These are phyloP conservation scores for Leptocoma aspasia DNA, from an alignment of 2,113 vertebrate genomes.

Conservation along the genomic window DNA sequence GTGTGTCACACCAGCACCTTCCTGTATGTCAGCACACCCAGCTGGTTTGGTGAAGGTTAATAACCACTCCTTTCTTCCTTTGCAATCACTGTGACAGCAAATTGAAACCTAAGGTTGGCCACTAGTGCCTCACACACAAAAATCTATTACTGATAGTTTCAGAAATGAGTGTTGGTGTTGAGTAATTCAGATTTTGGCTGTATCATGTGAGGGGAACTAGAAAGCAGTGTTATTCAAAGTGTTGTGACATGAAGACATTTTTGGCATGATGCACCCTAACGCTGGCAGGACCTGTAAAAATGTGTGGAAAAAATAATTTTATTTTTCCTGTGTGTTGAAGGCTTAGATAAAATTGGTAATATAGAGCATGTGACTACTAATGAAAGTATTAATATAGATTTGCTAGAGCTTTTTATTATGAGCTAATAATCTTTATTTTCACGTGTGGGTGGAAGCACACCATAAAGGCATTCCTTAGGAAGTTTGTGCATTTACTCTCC, in stretches of 20 bases:
- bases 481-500: neutral
- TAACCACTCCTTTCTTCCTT: neutral
- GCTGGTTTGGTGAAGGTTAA: neutral
- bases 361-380: neutral
- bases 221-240: neutral
- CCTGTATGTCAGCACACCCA: neutral
- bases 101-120: neutral
- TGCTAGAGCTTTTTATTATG: neutral
- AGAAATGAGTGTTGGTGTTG: neutral
- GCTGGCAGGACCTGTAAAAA: neutral
- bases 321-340: neutral
- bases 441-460: neutral
- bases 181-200: neutral
- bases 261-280: neutral
- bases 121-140: neutral
- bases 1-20: neutral
- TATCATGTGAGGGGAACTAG: neutral
- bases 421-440: neutral
- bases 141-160: neutral
- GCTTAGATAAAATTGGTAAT: neutral
- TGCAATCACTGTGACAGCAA: neutral
- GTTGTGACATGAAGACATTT: neutral
- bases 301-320: rapidly evolving
- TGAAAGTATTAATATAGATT: neutral
- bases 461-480: neutral